Base-by-base conservation (phyloP, 2,888 invertebrate species). In the Serripes groenlandicus region DNA sequence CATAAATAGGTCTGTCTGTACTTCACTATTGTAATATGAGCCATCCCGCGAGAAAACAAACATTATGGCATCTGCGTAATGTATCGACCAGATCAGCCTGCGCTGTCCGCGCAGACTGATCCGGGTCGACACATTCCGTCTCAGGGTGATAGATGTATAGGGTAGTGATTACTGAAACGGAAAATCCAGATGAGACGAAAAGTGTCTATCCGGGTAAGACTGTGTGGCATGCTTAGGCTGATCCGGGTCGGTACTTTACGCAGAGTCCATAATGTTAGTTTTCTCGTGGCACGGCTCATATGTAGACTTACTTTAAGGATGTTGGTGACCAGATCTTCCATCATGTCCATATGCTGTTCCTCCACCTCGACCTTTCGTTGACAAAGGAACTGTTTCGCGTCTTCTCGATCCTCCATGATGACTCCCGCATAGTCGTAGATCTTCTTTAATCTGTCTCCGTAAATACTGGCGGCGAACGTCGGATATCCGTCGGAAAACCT, bases 351-450 rank as follows among this genome's bases (percentile, higher is more conserved):
- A 18, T 83, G 64, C 49, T 75, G 52, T 35, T 83, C 86, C 30
- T 73, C 66, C 21, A 86, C 37, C 1, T 58, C 75, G 11, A 58
- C 60, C 30, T 76, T 86, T 32, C 81, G 64, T 3, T 30, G 34
- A 42, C 37, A 28, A 21, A 86, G 68, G n/a, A 76, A 66, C 28
- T 69, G 37, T 28, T 75, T 72, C 9, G 81, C 21, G n/a, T 78
- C 76, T 52, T 76, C 69, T n/a, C 86, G 64, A 35, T 86, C 86
- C 60, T 83, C 75, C 3, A 81, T 35, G 23, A 86, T 83, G 0
- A 71, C 62, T 0, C 86, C 86, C 0, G 86, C 70, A 34, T 86
- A 86, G 58, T 83, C 78, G 68, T 83, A 78, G 49, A 86, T 37
- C 58, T 78, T 81, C 60, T 81, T 71, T 34, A 86, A 49, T 21